Evolutionary conservation across 1,140 invertebrate species (phyloP).

Genomic region (Pseudoatta argentina): DNA sequence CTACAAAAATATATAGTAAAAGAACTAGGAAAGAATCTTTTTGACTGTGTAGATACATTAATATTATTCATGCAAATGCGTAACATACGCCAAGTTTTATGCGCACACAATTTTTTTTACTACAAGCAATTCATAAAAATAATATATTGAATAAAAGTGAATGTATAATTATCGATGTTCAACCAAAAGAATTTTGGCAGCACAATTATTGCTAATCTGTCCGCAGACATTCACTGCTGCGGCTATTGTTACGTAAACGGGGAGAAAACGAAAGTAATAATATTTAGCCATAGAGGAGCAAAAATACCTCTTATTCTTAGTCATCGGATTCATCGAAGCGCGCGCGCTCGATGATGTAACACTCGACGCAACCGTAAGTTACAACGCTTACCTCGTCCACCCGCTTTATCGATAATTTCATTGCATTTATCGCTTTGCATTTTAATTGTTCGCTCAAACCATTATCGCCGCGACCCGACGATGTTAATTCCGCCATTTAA

Average conservation of each 20-base stretch:
- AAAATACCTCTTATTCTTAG: constrained; percentile 60
- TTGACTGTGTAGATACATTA: background rate
- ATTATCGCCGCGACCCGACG: constrained; percentile 41
- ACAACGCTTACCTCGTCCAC: constrained; percentile 38
- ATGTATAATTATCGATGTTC: background rate
- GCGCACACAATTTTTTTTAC: background rate
- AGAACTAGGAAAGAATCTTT: too few relatives aligned
- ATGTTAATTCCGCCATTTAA: constrained; percentile 55
- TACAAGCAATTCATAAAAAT: background rate
- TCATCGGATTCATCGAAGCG: constrained; percentile 57
- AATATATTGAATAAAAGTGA: background rate
- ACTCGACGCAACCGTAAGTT: constrained; percentile 7
- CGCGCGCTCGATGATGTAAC: constrained; percentile 52
- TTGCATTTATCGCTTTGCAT: constrained; percentile 54
- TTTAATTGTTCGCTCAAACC: constrained; percentile 57
- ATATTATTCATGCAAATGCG: background rate
- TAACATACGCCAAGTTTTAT: background rate
- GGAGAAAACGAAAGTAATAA: constrained; percentile 61
- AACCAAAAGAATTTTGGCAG: background rate
- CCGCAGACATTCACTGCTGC: constrained; percentile 5
- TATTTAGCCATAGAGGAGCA: constrained; percentile 52
- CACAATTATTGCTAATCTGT: background rate
- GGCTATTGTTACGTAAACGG: constrained; percentile 41
- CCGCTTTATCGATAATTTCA: constrained; percentile 42
- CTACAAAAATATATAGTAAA: too few relatives aligned